Evolutionary conservation across 1,140 invertebrate genomes (phyloP).

Genomic region (Uloborus diversus): DNA sequence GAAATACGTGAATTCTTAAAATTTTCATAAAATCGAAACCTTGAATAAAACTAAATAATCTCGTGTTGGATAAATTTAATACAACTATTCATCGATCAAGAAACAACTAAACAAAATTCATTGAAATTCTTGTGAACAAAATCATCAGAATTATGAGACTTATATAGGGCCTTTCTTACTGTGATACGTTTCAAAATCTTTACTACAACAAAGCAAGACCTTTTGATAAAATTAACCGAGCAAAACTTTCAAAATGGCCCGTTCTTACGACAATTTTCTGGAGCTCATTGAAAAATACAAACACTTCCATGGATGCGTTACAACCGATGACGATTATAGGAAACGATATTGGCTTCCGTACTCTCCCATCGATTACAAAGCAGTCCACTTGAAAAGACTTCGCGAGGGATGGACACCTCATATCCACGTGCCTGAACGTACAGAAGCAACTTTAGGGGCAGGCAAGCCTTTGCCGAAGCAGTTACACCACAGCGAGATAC

Average conservation of each 20-base stretch:
- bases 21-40: too few species aligned
- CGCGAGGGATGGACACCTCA: not conserved
- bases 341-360: conserved; percentile 20
- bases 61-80: too few species aligned
- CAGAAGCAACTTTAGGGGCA: not conserved
- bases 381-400: not conserved
- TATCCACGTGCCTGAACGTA: not conserved
- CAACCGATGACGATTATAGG: conserved; percentile 20
- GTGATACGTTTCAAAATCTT: too few species aligned
- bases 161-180: too few species aligned
- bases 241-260: conserved; percentile 1
- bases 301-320: not conserved
- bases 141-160: too few species aligned
- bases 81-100: too few species aligned
- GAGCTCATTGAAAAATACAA: conserved; percentile 7
- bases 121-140: too few species aligned
- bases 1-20: too few species aligned
- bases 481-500: not conserved
- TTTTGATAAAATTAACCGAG: too few species aligned
- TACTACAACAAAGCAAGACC: too few species aligned
- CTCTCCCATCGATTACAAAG: not conserved
- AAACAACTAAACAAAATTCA: too few species aligned
- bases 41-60: too few species aligned
- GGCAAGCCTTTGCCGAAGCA: not conserved
- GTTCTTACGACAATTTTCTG: conserved; percentile 8